phyloP scores from a whole-genome alignment of 2,797 vertebrate genomes.

The Acanthopagrus latus region DNA sequence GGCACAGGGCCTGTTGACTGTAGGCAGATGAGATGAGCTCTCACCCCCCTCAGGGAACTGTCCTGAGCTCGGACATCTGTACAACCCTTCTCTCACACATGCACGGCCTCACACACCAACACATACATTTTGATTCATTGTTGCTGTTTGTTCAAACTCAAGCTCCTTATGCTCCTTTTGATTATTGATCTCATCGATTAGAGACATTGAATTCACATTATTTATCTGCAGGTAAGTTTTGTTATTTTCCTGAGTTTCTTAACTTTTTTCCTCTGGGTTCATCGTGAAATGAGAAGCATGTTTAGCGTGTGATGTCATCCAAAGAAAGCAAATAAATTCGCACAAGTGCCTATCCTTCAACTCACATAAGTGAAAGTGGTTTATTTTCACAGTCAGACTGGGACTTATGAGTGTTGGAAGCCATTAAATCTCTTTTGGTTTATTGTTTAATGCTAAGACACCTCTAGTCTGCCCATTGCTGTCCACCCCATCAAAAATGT shows the following conservation, averaged over 20 bases:
- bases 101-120: slow-evolving; percentile 29
- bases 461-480: slow-evolving; percentile 30
- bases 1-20: slow-evolving; percentile 80
- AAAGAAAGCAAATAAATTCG: slow-evolving; percentile 3
- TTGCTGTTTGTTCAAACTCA: slow-evolving; percentile 19
- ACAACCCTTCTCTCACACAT: slow-evolving; percentile 42
- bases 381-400: slow-evolving; percentile 1
- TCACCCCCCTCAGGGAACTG: slow-evolving; percentile 50
- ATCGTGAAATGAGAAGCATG: slow-evolving; percentile 8
- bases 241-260: not conserved
- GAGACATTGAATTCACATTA: not conserved
- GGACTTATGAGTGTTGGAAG: slow-evolving; percentile 1
- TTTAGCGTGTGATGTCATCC: not conserved
- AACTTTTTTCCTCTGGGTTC: not conserved
- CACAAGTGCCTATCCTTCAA: not conserved
- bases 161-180: not conserved
- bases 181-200: slow-evolving; percentile 14
- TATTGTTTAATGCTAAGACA: slow-evolving; percentile 33
- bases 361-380: not conserved
- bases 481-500: slow-evolving; percentile 57
- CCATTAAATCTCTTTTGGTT: slow-evolving; percentile 25
- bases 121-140: slow-evolving; percentile 33
- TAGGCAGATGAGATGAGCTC: slow-evolving; percentile 80
- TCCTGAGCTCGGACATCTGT: slow-evolving; percentile 73
- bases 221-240: not conserved